Percentiles rank a stretch among this genome's conserved stretches.
These are phyloP conservation scores for Eremophila alpestris DNA, from an alignment of 2,797 vertebrate species.

Conservation along the genomic window DNA sequence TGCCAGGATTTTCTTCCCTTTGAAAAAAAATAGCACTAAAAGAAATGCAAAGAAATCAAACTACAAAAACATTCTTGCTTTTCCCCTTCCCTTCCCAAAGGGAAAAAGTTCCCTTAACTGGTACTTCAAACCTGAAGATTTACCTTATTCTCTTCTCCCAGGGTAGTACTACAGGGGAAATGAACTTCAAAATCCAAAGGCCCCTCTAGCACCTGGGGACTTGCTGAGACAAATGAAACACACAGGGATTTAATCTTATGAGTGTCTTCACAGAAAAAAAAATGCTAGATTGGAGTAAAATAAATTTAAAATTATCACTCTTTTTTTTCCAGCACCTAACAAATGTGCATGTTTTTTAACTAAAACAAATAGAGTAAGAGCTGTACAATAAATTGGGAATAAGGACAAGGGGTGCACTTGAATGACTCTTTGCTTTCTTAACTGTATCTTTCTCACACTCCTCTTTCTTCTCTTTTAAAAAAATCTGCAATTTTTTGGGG, in stretches of 20 bases:
- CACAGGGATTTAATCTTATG: not conserved
- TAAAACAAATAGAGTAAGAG: not conserved
- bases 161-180: not conserved
- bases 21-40: not conserved
- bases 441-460: not conserved
- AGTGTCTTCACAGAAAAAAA: not conserved
- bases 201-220: not conserved
- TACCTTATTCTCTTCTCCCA: slow-evolving; percentile 6
- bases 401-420: not conserved
- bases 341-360: not conserved
- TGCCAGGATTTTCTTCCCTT: not conserved
- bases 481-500: not conserved
- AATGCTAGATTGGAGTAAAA: not conserved
- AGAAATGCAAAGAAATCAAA: not conserved
- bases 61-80: not conserved
- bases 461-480: not conserved
- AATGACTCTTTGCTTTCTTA: not conserved
- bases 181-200: slow-evolving; percentile 18
- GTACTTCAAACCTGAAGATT: not conserved
- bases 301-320: not conserved
- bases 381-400: not conserved
- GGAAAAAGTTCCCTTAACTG: not conserved
- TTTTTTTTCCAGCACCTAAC: not conserved
- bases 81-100: not conserved
- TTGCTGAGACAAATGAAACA: slow-evolving; percentile 9